Percentiles rank a stretch among this genome's conserved stretches.
phyloP scores from a whole-genome alignment of 2,113 vertebrate genomes.

The Xyrauchen texanus region DNA sequence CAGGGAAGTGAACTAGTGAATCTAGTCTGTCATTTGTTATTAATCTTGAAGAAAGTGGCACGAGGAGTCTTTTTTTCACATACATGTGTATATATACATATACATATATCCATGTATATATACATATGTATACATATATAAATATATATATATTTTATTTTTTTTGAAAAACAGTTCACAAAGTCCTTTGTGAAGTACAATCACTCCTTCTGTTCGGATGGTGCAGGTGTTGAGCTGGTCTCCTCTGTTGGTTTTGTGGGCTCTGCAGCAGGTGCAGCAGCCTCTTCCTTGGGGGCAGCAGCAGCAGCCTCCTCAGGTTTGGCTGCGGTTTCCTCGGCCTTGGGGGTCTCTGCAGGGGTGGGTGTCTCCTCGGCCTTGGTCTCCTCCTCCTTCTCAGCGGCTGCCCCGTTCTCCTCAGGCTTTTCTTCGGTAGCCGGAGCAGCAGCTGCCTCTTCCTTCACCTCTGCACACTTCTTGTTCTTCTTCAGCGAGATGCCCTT shows the following conservation, averaged over 20 bases:
- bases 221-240: constrained; percentile 72
- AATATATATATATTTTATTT: constrained; percentile 63
- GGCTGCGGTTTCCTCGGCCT: constrained; percentile 70
- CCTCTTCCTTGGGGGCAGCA: constrained; percentile 70
- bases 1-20: constrained; percentile 80
- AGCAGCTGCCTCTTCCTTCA: constrained; percentile 68
- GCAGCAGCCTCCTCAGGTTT: constrained; percentile 69
- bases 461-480: constrained; percentile 81
- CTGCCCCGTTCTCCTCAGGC: constrained; percentile 70
- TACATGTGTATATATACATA: constrained; percentile 75
- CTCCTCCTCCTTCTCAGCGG: constrained; percentile 72
- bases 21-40: constrained; percentile 77
- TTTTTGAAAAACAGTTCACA: constrained; percentile 80
- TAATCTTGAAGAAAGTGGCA: constrained; percentile 80
- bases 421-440: constrained; percentile 75
- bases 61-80: constrained; percentile 76
- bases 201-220: constrained; percentile 87
- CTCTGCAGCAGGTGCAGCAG: constrained; percentile 67
- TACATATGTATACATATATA: constrained; percentile 76
- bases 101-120: constrained; percentile 79
- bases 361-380: constrained; percentile 56
- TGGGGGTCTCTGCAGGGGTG: constrained; percentile 64
- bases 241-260: constrained; percentile 79
- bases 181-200: constrained; percentile 72
- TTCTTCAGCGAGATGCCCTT: constrained; percentile 90